Base-by-base conservation (phyloP, 1,140 invertebrate genomes). In the Aphelenchoides besseyi region DNA sequence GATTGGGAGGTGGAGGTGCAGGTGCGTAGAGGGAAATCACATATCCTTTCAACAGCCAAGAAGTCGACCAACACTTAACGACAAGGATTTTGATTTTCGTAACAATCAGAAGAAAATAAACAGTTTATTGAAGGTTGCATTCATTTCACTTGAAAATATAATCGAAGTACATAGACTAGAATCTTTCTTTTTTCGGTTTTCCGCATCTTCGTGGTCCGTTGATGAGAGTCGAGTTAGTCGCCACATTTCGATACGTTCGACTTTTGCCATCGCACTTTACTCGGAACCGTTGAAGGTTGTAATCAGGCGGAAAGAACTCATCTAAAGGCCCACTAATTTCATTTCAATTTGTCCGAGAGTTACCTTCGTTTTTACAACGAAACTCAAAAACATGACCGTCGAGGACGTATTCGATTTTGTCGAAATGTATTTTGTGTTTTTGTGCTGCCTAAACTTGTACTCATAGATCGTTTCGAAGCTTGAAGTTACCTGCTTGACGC, bases 231-330 rank as follows among this genome's bases (percentile, higher is more conserved):
- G 41, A 12, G 41, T 48, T 48, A 12, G 41, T 48, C 12, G 12
- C 41, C 41, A 48, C 23, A 23, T 23, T 12, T 12, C 12, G 41
- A 23, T 48, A 48, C 12, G 23, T 12, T 12, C 41, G 41, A 23
- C 23, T 48, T 23, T 48, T 48, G 12, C 41, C 41, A 23, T 48
- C 41, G 41, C 41, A 48, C 41, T 48, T 48, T 23, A 48, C 41
- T 48, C 41, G 41, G 12, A 48, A 16, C 23, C 32, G 5, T 5
- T 59, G 5, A 8, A 59, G 5, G 5, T 59, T 59, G 55, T 8
- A 59, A 5, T 59, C 55, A 23, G 55, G 55, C 16, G 55, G 55
- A 23, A 59, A 59, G 55, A 59, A 59, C 32, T 59, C 55, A 23
- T 59, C 55, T 59, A 23, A 48, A 48, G 41, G 41, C 12, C 12